phyloP scores from a whole-genome alignment of 2,888 invertebrate genomes.

The Orthosia cruda region DNA sequence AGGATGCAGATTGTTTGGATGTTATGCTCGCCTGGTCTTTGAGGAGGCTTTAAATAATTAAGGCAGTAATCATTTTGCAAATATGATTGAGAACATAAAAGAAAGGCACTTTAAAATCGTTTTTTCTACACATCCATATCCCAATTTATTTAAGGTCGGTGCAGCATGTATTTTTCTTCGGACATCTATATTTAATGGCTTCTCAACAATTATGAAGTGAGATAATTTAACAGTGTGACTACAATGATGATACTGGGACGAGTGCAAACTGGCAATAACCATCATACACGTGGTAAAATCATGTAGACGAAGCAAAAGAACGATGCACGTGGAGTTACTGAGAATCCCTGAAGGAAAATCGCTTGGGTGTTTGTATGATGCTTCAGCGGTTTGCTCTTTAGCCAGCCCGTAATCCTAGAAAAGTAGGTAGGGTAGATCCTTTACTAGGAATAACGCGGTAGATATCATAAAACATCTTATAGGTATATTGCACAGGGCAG shows the following conservation, averaged over 20 bases:
- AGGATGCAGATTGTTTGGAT: slow-evolving; percentile 52
- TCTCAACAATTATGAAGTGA: background rate
- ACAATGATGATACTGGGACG: background rate
- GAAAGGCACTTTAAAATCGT: background rate
- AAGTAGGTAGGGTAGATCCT: too few species aligned
- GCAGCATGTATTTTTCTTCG: background rate
- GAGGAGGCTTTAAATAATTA: slow-evolving; percentile 46
- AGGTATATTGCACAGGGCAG: too few species aligned
- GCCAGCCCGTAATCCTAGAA: background rate
- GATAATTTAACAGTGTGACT: background rate
- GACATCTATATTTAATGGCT: background rate
- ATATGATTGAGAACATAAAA: slow-evolving; percentile 3
- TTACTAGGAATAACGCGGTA: too few species aligned
- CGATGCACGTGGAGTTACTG: background rate
- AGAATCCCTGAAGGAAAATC: background rate
- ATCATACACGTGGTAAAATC: background rate
- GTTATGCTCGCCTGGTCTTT: slow-evolving; percentile 49
- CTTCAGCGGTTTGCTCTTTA: slow-evolving; percentile 1
- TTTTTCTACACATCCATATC: background rate
- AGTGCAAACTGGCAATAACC: background rate
- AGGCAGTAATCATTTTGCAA: slow-evolving; percentile 18
- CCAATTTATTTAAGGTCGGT: background rate
- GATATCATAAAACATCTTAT: too few species aligned
- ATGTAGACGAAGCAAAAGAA: background rate
- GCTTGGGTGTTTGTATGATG: background rate